A percentile compares a stretch with the other conserved stretches of the same genome.
Conservation (phyloP, 2,888 invertebrate genomes). For the Tridacna gigas region DNA sequence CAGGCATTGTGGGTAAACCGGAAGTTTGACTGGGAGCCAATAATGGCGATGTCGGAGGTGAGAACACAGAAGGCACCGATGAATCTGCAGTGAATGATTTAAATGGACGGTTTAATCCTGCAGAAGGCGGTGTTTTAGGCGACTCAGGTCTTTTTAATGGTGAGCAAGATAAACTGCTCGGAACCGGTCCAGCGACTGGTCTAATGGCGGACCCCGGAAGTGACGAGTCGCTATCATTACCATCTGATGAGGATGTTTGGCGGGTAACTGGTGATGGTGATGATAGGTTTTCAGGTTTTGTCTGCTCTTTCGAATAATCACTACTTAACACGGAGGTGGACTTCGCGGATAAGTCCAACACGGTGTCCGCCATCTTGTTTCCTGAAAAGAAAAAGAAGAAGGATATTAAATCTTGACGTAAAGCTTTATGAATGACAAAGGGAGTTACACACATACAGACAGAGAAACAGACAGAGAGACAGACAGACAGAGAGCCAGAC, state of each 20-base stretch:
- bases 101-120: constrained; percentile 68
- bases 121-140: constrained; percentile 39
- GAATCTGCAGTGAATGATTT: constrained; percentile 77
- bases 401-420: background rate
- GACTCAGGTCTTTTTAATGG: constrained; percentile 47
- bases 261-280: constrained; percentile 49
- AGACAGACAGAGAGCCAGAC: no score
- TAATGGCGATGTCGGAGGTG: constrained; percentile 62
- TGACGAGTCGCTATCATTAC: constrained; percentile 63
- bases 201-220: constrained; percentile 47
- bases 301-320: constrained; percentile 23
- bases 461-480: no score
- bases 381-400: constrained; percentile 24
- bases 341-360: constrained; percentile 71
- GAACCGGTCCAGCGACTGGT: constrained; percentile 59
- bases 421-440: no score
- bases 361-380: constrained; percentile 69
- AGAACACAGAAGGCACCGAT: constrained; percentile 59
- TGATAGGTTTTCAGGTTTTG: constrained; percentile 61
- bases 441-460: no score
- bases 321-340: constrained; percentile 43
- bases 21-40: constrained; percentile 57
- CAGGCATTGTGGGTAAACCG: constrained; percentile 64
- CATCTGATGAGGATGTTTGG: constrained; percentile 55
- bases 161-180: constrained; percentile 42